Base-by-base conservation (phyloP, 2,888 invertebrate species). In the Tinea semifulvella region DNA sequence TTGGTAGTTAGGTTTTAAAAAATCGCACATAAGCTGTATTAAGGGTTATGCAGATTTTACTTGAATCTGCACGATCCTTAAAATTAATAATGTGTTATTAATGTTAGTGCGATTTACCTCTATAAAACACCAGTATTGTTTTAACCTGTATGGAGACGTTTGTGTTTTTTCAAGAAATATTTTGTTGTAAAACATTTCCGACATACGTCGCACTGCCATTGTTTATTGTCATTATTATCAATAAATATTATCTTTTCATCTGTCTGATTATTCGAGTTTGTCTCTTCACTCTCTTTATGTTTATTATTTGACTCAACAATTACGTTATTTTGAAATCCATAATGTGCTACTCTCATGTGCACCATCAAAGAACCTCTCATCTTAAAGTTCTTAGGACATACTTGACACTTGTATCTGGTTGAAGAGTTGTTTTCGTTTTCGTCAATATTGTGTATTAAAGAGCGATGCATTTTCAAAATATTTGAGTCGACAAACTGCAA, bases 121-220 rank as follows among this genome's bases (percentile, higher is more conserved):
- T 45, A 61, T 67, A 64, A 68, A 70, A 76, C 68, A 72, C 65
- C 66, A 72, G 73, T 63, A 63, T 52, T 64, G 11, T 11, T 67
- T 67, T 77, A 74, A 89, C 90, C 91, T 68, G 91, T 91, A 68
- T 94, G 94, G 48, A 94, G 82, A 52, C 93, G 84, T 70, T 92
- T 92, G 65, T 94, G 94, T 68, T 94, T 94, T 71, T 92, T 93
- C 52, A 94, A 72, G 61, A 94, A 94, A 75, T 94, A 93, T 68
- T 94, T 94, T 1, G 93, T 94, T 0, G 93, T 93, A 61, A 94
- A 94, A 68, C 87, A 84, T 77, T 94, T 94, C 46, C 84, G 83
- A 66, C 94, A 94, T 36, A 91, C 87, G 57, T 92, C 91, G 61
- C 94, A 94, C 60, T 90, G 89, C 92, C 92, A 94, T 61, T 90